Evolutionary conservation across 1,140 invertebrate genomes (phyloP), one percentile per base, ranked within the genome.

Genomic region (Heliconius congener): DNA sequence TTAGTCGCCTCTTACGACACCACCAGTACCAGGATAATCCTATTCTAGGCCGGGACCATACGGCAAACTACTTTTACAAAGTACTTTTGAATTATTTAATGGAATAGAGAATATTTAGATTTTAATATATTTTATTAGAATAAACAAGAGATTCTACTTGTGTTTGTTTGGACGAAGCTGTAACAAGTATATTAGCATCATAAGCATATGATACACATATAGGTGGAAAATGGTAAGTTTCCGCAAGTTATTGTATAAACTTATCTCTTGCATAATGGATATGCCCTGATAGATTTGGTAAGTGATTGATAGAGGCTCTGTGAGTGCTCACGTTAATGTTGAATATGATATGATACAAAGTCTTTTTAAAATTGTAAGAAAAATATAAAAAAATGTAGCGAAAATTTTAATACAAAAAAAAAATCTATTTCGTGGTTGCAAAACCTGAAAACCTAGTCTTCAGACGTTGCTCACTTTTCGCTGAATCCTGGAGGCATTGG

Each of bases 181-280:
- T 23, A 5, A 66, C 60, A n/a, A 30, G 23, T 66, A 23, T 66
- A 6, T 3, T 27, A 66, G 11, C 11, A 66, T 66, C 11, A 66
- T 4, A 66, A 39, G 50, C 77, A 79, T 55, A 74, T 79, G 79
- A 73, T 27, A 84, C 55, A 57, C 13, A 30, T 23, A 66, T 66
- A 66, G 60, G 27, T 66, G 13, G 80, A 83, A 84, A 86, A 80
- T 75, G 74, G 80, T 81, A 85, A 87, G 82, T 88, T 87, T 81
- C 77, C 81, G 70, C 83, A 83, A 90, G 82, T 87, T 90, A 93
- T 90, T 90, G 88, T 90, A 89, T 81, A 87, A 91, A 93, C 83
- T 94, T 94, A 93, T 92, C 91, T 93, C 88, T 84, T 93, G 88
- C 90, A 93, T 94, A 93, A 94, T 94, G 93, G 91, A 94, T 94